Conservation (phyloP, 2,888 invertebrate genomes). For the Drosophila paramelanica region DNA sequence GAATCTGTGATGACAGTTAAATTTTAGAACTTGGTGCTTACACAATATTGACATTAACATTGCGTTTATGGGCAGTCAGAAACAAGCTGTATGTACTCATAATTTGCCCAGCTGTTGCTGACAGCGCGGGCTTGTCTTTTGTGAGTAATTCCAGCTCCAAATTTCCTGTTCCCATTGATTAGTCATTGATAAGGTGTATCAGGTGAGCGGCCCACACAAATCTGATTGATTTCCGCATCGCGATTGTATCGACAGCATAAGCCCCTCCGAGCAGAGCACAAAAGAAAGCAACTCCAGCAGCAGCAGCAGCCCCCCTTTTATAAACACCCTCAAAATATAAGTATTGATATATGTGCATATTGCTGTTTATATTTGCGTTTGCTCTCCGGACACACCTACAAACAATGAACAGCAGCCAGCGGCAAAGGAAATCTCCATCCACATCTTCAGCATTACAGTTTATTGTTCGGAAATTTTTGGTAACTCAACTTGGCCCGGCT, state of each 20-base stretch:
- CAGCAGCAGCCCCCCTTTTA: constrained; percentile 44
- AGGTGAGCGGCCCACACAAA: constrained; percentile 1
- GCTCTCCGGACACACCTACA: constrained; percentile 59
- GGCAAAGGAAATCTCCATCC: constrained; percentile 43
- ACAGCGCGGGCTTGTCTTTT: neutral
- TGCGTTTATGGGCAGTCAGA: neutral
- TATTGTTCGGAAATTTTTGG: constrained; percentile 35
- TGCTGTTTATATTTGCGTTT: constrained; percentile 18
- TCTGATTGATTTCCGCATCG: constrained; percentile 66
- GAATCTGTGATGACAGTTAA: neutral
- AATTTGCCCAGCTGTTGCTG: neutral
- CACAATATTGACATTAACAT: too few species aligned
- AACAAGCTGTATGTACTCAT: neutral
- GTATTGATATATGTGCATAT: constrained; percentile 17
- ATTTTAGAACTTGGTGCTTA: too few species aligned
- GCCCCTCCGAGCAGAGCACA: constrained; percentile 24
- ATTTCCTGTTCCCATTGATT: constrained; percentile 37
- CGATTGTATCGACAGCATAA: constrained; percentile 27
- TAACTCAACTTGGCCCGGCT: neutral
- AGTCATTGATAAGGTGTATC: constrained; percentile 30
- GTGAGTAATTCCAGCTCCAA: constrained; percentile 13
- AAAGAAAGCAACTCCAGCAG: constrained; percentile 68
- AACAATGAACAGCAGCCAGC: constrained; percentile 30
- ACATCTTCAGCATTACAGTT: constrained; percentile 15
- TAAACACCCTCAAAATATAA: constrained; percentile 48